Evolutionary conservation across 2,113 vertebrate species (phyloP), one percentile per base, ranked within the genome.

Genomic region (Notothenia coriiceps): DNA sequence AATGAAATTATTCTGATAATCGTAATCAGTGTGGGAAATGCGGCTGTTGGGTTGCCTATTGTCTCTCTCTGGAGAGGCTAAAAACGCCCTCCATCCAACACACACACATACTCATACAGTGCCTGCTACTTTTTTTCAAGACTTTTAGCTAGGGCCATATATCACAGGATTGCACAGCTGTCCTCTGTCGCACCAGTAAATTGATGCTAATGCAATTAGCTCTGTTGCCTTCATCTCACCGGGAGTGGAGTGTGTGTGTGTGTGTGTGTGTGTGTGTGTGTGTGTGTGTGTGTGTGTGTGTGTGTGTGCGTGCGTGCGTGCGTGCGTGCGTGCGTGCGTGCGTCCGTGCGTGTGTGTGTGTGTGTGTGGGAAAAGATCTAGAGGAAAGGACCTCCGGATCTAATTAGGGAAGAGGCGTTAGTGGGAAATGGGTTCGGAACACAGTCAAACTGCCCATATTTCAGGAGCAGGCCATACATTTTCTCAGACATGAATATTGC

Each of bases 131-230:
- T 62, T 69, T 84, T 78, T 74, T 60, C 22, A 8, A 47, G 50
- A 35, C 74, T 51, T 56, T 70, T 81, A 85, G 79, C 29, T 18
- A 44, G 33, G 76, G 47, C 61, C 22, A 84, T 91, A 65, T 83
- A 86, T 92, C 82, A 88, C 46, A 54, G 56, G 22, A 50, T 78
- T 63, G 81, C 87, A 80, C 86, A 90, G 89, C 88, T 92, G 89
- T 92, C 91, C 69, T 88, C 79, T 86, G 88, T 87, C n/a, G 61
- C 80, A 91, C 76, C 83, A 77, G 80, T 88, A 93, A 92, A 92
- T 89, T 92, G 86, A 94, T 92, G 86, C 86, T 94, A 92, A 94
- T 93, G 91, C 84, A 94, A 93, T 94, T 94, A 93, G 85, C 89
- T 91, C 67, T 83, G 85, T 92, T 90, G 90, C 87, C 84, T 91